These are phyloP conservation scores for Steinernema scapterisci DNA, from an alignment of 2,888 invertebrate species.

Conservation along the genomic window DNA sequence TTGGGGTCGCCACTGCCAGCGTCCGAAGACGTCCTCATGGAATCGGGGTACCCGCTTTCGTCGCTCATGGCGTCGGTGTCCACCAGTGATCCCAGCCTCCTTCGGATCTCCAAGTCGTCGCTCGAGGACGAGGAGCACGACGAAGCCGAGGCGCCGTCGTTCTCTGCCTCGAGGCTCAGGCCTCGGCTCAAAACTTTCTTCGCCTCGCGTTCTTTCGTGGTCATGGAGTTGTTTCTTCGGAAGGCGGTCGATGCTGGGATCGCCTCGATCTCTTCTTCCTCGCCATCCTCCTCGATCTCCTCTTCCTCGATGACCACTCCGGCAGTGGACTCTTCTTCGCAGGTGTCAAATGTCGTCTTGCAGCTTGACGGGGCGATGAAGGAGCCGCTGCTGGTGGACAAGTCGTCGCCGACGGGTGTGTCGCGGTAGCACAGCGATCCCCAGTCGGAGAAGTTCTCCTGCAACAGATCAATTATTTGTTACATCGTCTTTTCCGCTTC, in stretches of 20 bases:
- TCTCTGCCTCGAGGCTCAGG: neutral
- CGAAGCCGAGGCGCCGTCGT: constrained; percentile 17
- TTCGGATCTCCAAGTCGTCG: constrained; percentile 3
- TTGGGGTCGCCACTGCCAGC: neutral
- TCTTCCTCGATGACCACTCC: neutral
- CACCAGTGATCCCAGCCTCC: constrained; percentile 27
- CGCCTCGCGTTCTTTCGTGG: constrained; percentile 9
- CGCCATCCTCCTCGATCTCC: constrained; percentile 8
- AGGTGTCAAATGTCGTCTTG: neutral
- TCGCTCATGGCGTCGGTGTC: constrained; percentile 80
- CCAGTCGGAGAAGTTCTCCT: constrained; percentile 42
- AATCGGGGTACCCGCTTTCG: constrained; percentile 79
- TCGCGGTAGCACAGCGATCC: constrained; percentile 58
- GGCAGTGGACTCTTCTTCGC: constrained; percentile 6
- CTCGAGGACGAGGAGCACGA: constrained; percentile 4
- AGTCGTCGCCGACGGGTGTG: constrained; percentile 48
- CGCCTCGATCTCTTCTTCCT: neutral
- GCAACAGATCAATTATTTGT: constrained; percentile 15
- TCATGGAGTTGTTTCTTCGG: constrained; percentile 31
- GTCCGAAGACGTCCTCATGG: constrained; percentile 19
- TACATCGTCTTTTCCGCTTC: neutral
- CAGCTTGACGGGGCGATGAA: constrained; percentile 27
- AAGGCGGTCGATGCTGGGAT: neutral
- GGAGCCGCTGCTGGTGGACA: constrained; percentile 41
- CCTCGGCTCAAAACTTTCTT: neutral